Conservation (phyloP, 2,797 vertebrate genomes). For the Leptoclinus maculatus region DNA sequence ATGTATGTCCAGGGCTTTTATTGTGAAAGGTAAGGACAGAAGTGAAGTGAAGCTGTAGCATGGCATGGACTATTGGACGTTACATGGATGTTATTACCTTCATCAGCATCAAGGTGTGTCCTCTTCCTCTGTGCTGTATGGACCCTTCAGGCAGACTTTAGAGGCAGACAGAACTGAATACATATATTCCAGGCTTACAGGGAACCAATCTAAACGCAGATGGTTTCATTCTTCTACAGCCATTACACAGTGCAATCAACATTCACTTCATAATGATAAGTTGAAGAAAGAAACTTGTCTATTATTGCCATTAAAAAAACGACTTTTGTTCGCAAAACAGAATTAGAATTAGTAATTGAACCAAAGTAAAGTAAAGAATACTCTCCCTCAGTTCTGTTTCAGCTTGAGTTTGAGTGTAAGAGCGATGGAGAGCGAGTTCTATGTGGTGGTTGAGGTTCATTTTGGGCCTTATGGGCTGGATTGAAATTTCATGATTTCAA, state of each 20-base stretch:
- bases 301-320: neutral
- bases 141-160: neutral
- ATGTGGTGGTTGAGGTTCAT: neutral
- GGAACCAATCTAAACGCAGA: neutral
- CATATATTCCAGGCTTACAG: neutral
- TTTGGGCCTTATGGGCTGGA: slow-evolving; percentile 5
- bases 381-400: too few relatives aligned
- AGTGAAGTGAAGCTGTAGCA: too few relatives aligned
- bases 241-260: neutral
- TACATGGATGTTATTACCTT: too few relatives aligned
- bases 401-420: neutral
- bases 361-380: too few relatives aligned
- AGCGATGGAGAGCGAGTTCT: neutral
- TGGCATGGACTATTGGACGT: too few relatives aligned
- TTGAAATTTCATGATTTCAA: slow-evolving; percentile 64
- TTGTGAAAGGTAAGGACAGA: neutral
- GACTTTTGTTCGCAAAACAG: neutral
- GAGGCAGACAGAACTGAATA: too few relatives aligned
- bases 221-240: neutral
- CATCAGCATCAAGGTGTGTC: too few relatives aligned
- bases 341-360: neutral
- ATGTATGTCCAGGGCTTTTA: neutral
- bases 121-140: neutral
- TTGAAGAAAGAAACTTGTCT: neutral
- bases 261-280: neutral